Conservation (phyloP, 1,140 invertebrate species). For the Lanistes nyassanus region DNA sequence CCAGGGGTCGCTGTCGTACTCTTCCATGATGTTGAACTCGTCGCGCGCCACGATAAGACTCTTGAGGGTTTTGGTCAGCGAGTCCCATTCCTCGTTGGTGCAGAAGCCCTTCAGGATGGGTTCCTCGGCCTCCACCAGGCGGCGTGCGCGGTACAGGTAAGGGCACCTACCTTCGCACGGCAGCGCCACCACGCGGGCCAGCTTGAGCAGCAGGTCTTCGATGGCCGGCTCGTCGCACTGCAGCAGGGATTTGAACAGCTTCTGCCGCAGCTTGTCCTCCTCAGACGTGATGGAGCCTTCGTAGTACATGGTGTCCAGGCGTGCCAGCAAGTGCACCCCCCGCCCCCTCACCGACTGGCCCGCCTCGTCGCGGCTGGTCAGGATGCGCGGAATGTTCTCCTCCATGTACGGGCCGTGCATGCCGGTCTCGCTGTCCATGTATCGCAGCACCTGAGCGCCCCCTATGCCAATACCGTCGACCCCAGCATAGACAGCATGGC, state of each 20-base stretch:
- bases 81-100: slow-evolving; percentile 34
- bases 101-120: slow-evolving; percentile 39
- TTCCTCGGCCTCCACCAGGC: slow-evolving; percentile 30
- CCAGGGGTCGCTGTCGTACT: slow-evolving; percentile 52
- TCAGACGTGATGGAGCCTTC: slow-evolving; percentile 42
- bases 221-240: slow-evolving; percentile 28
- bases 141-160: slow-evolving; percentile 28
- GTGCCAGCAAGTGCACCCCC: slow-evolving; percentile 41
- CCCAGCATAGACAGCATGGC: slow-evolving; percentile 46
- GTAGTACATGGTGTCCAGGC: slow-evolving; percentile 48
- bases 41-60: slow-evolving; percentile 35
- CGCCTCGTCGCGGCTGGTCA: slow-evolving; percentile 40
- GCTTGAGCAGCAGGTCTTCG: slow-evolving; percentile 17
- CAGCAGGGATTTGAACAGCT: slow-evolving; percentile 38
- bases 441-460: slow-evolving; percentile 43
- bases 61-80: slow-evolving; percentile 23
- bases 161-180: slow-evolving; percentile 36
- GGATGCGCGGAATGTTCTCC: slow-evolving; percentile 47
- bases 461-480: slow-evolving; percentile 49
- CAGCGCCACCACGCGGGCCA: slow-evolving; percentile 18
- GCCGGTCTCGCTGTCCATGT: slow-evolving; percentile 46
- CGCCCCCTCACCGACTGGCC: slow-evolving; percentile 35
- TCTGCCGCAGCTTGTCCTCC: slow-evolving; percentile 30
- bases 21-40: slow-evolving; percentile 36
- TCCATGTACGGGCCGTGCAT: slow-evolving; percentile 52